Base-by-base conservation (phyloP, 2,888 invertebrate species). In the Gari tellinella region DNA sequence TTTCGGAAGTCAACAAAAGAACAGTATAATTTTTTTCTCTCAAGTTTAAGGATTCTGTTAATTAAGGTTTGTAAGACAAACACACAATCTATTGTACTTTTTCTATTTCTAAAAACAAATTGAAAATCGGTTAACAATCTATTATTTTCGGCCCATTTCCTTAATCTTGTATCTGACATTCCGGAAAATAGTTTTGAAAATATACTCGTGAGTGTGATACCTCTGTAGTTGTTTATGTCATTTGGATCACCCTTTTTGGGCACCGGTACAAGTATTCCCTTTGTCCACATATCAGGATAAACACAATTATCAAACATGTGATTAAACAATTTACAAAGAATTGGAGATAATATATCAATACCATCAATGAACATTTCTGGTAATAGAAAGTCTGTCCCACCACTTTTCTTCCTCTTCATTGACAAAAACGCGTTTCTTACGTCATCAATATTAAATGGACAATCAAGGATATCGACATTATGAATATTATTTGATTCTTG, bases 41-140 rank as follows among this genome's bases (percentile, higher is more conserved):
- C 31, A 31, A 4, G 10, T 31, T 31, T 31, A 31, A 31, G 4
- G 10, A 7, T 31, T 31, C 10, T 31, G 31, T 31, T 31, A 7
- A 31, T 31, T 7, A 31, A 7, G 5, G 31, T 7, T 31, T 31
- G 31, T 10, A 31, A 31, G 4, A 31, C 10, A 10, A 31, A 31
- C 10, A 31, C 10, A 31, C 31, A 31, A 10, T 31, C 31, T 7
- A 10, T 31, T 4, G 31, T 31, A 31, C 31, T 58, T 37, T 38
- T 46, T 15, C 51, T 58, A 1, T 51, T 25, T 41, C 58, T 49
- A 46, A 60, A 60, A 7, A 58, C 66, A 58, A 66, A 66, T 26
- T 58, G 66, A 31, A 26, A 60, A 12, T 40, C 40, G 15, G 21
- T 48, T 4, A 60, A 12, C 4, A 60, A 21, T 15, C 37, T 21